phyloP scores from a whole-genome alignment of 2,888 invertebrate species.

The Loripinus fragilis region DNA sequence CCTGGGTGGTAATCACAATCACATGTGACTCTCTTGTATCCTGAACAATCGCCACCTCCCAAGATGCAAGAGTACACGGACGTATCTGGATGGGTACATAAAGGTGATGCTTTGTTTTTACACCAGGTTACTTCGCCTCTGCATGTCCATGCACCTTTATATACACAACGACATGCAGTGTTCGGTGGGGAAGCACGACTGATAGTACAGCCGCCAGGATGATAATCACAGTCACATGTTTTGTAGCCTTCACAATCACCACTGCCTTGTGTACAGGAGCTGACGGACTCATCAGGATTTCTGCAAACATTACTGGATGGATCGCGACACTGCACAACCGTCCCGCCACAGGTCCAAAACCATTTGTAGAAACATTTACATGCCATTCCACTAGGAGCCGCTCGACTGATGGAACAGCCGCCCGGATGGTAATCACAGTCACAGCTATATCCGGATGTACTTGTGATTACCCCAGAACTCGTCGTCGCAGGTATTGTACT shows the following conservation, averaged over 20 bases:
- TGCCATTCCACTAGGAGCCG: constrained; percentile 15
- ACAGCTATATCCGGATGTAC: constrained; percentile 6
- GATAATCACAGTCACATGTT: constrained; percentile 16
- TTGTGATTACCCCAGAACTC: not conserved
- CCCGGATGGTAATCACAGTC: constrained; percentile 35
- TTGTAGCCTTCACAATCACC: constrained; percentile 35
- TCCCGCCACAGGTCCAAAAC: constrained; percentile 29
- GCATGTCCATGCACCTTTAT: constrained; percentile 28
- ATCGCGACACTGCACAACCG: constrained; percentile 12
- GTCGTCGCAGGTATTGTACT: constrained; percentile 19
- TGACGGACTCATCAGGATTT: constrained; percentile 21
- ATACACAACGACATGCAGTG: constrained; percentile 28
- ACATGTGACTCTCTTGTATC: constrained; percentile 13
- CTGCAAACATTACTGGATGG: not conserved
- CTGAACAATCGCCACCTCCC: constrained; percentile 23
- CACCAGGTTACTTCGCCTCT: constrained; percentile 14
- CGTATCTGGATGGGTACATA: constrained; percentile 19
- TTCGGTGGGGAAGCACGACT: constrained; percentile 1
- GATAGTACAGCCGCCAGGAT: constrained; percentile 28
- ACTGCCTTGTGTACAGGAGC: constrained; percentile 19
- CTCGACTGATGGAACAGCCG: constrained; percentile 24
- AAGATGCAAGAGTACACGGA: constrained; percentile 12
- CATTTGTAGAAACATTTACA: constrained; percentile 19
- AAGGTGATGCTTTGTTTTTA: not conserved
- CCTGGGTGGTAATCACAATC: constrained; percentile 15